Percentiles rank a stretch among this genome's conserved stretches.
Evolutionary conservation across 1,140 invertebrate genomes (phyloP).

Genomic region (Teleogryllus occipitalis): DNA sequence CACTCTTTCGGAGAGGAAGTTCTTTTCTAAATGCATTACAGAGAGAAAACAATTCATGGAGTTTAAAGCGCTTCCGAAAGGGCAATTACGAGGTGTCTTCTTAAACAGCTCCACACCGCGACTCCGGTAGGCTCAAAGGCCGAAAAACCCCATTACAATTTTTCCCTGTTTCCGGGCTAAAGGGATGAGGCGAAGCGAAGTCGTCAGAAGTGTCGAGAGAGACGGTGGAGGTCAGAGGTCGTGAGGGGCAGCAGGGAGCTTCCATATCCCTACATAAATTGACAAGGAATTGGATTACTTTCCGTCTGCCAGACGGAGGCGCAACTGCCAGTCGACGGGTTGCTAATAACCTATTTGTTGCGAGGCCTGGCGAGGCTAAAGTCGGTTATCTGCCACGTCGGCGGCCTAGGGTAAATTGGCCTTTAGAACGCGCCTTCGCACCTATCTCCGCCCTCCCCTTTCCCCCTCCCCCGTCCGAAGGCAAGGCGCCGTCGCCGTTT

Average conservation of each 20-base stretch:
- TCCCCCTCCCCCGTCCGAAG: background rate
- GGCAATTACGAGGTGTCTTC: too few species aligned
- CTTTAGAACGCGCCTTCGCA: background rate
- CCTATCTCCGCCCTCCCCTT: background rate
- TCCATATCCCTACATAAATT: background rate
- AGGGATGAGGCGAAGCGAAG: background rate
- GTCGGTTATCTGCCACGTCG: background rate
- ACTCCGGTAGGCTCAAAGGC: too few species aligned
- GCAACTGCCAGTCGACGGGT: background rate
- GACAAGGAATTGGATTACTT: conserved; percentile 4
- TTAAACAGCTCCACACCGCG: too few species aligned
- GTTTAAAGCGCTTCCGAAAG: too few species aligned
- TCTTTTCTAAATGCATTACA: too few species aligned
- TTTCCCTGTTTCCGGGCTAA: too few species aligned
- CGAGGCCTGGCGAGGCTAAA: background rate
- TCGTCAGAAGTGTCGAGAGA: background rate
- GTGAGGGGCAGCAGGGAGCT: background rate
- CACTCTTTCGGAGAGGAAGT: too few species aligned
- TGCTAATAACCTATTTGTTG: conserved; percentile 5
- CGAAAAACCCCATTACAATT: too few species aligned
- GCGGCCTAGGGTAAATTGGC: background rate
- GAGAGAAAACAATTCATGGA: too few species aligned
- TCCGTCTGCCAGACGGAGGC: background rate
- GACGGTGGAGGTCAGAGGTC: background rate
- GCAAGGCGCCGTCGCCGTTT: too few species aligned